A percentile compares a stretch with the other conserved stretches of the same genome.
Evolutionary conservation across 2,888 invertebrate species (phyloP).

Genomic region (Bombyx huttoni): DNA sequence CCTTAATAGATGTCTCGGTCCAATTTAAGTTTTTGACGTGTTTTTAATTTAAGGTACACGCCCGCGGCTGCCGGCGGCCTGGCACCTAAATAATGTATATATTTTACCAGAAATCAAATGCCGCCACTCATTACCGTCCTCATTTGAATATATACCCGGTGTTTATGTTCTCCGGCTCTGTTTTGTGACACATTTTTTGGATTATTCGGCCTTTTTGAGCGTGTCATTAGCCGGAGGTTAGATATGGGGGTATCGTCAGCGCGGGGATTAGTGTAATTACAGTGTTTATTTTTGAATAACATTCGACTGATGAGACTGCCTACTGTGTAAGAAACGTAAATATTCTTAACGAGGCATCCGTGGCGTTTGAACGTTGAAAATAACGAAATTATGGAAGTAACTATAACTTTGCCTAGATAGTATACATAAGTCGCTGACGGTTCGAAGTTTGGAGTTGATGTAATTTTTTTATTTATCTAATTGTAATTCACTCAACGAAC

Average conservation of each 20-base stretch:
- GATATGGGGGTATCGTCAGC: not conserved
- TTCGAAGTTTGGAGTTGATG: no score
- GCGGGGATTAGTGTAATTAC: not conserved
- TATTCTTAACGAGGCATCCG: constrained; percentile 6
- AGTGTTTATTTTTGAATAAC: not conserved
- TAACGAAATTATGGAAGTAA: not conserved
- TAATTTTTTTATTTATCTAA: no score
- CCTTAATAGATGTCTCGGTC: constrained; percentile 71
- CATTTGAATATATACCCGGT: constrained; percentile 42
- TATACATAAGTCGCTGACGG: no score
- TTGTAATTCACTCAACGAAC: no score
- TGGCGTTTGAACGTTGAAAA: constrained; percentile 7
- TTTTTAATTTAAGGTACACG: constrained; percentile 69
- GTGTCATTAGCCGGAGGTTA: not conserved
- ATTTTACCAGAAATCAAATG: constrained; percentile 58
- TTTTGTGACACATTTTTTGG: constrained; percentile 18
- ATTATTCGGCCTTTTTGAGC: constrained; percentile 7
- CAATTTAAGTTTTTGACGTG: constrained; percentile 71
- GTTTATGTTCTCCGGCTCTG: constrained; percentile 19
- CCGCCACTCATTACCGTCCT: constrained; percentile 55
- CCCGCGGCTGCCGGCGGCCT: constrained; percentile 61
- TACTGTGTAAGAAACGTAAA: not conserved
- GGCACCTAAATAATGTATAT: constrained; percentile 54
- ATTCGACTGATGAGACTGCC: not conserved
- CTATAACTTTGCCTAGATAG: no score